Conservation (phyloP, 2,888 invertebrate species). For the Ectemnius continuus region DNA sequence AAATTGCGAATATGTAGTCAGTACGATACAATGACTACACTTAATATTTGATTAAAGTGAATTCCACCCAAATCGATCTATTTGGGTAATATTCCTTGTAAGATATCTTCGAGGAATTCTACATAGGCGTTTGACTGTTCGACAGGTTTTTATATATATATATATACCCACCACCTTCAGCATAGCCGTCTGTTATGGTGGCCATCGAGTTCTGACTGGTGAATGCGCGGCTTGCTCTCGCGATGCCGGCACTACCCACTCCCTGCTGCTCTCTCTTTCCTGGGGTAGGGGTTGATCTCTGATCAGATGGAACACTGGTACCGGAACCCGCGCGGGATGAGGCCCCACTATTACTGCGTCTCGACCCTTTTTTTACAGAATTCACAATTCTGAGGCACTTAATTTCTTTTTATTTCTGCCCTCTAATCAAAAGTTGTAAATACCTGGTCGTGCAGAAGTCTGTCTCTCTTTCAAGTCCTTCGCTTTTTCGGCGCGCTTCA, state of each 20-base stretch:
- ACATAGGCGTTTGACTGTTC: no score
- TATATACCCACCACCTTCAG: constrained; percentile 51
- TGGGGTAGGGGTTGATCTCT: constrained; percentile 71
- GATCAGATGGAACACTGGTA: constrained; percentile 79
- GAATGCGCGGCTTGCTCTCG: constrained; percentile 55
- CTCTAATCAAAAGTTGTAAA: no score
- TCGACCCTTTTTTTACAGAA: constrained; percentile 75
- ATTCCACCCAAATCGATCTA: not conserved
- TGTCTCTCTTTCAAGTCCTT: constrained; percentile 81
- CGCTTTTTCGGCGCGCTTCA: constrained; percentile 85
- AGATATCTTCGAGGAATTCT: no score
- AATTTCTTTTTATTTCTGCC: no score
- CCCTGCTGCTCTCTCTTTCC: constrained; percentile 63
- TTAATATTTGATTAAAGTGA: constrained; percentile 4
- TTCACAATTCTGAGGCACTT: constrained; percentile 31
- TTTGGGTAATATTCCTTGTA: not conserved
- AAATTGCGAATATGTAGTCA: no score
- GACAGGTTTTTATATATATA: no score
- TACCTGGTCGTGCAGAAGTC: constrained; percentile 81
- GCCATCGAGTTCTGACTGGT: constrained; percentile 64
- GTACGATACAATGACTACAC: not conserved
- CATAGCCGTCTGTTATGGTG: constrained; percentile 55
- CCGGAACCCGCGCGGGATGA: constrained; percentile 81
- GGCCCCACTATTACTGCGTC: constrained; percentile 80
- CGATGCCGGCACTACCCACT: constrained; percentile 56